Evolutionary conservation across 2,113 vertebrate species (phyloP).

Genomic region (Atrichornis clamosus): DNA sequence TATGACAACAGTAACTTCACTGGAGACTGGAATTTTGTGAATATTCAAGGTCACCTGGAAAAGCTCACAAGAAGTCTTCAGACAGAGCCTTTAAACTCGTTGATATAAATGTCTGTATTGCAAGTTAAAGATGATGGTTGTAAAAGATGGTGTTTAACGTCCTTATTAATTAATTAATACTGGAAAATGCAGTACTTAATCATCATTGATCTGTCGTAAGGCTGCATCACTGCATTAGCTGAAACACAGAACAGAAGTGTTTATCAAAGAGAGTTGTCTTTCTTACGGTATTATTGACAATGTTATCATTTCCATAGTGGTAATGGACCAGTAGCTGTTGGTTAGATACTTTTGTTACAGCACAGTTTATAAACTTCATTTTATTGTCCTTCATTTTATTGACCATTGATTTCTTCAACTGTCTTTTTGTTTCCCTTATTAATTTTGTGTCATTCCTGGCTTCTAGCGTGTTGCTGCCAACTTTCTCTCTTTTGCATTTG

Average conservation of each 20-base stretch:
- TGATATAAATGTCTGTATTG: neutral
- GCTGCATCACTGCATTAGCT: neutral
- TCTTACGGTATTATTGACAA: conserved; percentile 27
- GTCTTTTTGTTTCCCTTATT: conserved; percentile 28
- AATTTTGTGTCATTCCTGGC: conserved; percentile 26
- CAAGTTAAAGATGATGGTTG: neutral
- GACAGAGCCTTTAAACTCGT: neutral
- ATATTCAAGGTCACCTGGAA: neutral
- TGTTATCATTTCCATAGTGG: neutral
- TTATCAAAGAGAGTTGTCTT: conserved; percentile 14
- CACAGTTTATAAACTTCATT: conserved; percentile 26
- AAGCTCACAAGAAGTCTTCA: neutral
- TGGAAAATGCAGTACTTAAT: conserved; percentile 27
- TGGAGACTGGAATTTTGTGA: neutral
- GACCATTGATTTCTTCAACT: conserved; percentile 40
- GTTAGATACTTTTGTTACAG: neutral
- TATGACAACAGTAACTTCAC: neutral
- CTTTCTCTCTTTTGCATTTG: neutral
- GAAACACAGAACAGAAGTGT: neutral
- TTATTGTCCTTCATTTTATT: conserved; percentile 37
- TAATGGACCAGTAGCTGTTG: neutral
- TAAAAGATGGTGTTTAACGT: neutral
- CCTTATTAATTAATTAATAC: conserved; percentile 20
- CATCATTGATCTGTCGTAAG: neutral
- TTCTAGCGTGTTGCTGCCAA: neutral